Conservation (phyloP, 2,113 vertebrate species). For the Cariama cristata region DNA sequence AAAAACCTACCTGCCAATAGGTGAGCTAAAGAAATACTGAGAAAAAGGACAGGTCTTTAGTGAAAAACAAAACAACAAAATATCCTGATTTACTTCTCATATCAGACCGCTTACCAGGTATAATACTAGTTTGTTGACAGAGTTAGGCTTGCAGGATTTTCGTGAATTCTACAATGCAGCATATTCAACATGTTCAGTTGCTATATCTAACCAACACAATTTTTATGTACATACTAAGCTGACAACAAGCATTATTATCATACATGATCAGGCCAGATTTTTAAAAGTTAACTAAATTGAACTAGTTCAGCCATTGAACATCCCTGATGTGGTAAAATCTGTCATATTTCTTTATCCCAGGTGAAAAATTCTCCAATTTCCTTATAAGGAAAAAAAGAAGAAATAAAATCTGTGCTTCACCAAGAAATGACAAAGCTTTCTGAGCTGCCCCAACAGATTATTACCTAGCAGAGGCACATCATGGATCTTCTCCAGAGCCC, state of each 20-base stretch:
- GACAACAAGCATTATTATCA: background rate
- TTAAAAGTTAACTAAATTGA: background rate
- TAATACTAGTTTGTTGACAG: background rate
- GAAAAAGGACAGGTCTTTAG: background rate
- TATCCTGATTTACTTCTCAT: background rate
- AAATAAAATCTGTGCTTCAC: background rate
- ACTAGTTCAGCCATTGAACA: background rate
- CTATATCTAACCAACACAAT: background rate
- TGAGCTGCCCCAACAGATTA: background rate
- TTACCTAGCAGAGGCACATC: background rate
- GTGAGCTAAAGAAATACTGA: background rate
- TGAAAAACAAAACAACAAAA: background rate
- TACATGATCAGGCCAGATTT: background rate
- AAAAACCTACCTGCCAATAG: background rate
- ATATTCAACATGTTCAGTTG: accelerated
- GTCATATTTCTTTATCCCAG: background rate
- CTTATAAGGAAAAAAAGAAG: background rate
- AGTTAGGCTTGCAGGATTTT: background rate
- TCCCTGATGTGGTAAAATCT: background rate
- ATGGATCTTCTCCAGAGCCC: background rate
- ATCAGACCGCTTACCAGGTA: background rate
- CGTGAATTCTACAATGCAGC: background rate
- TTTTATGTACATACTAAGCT: background rate
- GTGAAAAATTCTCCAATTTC: background rate
- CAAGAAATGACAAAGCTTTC: background rate